Conservation (phyloP, 1,140 invertebrate species). For the Zaprionus nigranus region DNA sequence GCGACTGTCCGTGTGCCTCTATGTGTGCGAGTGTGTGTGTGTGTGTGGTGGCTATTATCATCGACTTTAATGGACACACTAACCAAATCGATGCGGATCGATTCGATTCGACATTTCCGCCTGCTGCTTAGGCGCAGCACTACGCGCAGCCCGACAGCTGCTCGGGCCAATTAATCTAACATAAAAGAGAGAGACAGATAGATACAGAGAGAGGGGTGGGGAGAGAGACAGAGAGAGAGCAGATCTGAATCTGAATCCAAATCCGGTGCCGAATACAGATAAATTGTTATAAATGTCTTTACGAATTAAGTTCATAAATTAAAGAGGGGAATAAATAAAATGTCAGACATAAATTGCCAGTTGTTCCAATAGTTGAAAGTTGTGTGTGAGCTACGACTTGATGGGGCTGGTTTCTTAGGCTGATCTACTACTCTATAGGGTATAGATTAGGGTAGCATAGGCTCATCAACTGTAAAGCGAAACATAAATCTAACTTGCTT, state of each 20-base stretch:
- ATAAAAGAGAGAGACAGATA: constrained; percentile 24
- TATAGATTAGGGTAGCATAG: background rate
- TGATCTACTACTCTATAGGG: background rate
- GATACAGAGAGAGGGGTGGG: background rate
- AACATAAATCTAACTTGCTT: too few species aligned
- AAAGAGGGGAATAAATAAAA: constrained; percentile 49
- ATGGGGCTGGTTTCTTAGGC: background rate
- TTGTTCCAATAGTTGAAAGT: constrained; percentile 51
- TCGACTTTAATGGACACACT: constrained; percentile 38
- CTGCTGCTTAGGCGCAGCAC: constrained; percentile 75
- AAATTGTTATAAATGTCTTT: constrained; percentile 78
- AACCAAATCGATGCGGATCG: constrained; percentile 30
- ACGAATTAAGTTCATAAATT: constrained; percentile 76
- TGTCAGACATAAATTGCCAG: constrained; percentile 51
- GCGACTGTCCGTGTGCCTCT: background rate
- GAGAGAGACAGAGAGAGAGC: background rate
- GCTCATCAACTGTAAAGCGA: too few species aligned
- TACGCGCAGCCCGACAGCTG: constrained; percentile 68
- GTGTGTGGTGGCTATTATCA: constrained; percentile 14
- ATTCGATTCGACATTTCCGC: constrained; percentile 65
- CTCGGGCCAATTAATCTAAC: constrained; percentile 71
- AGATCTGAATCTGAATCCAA: constrained; percentile 26
- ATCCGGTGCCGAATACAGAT: constrained; percentile 66
- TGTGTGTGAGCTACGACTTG: constrained; percentile 16
- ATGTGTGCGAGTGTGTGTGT: constrained; percentile 5